Conservation (phyloP, 2,113 vertebrate species). For the Forbesichthys agassizii region DNA sequence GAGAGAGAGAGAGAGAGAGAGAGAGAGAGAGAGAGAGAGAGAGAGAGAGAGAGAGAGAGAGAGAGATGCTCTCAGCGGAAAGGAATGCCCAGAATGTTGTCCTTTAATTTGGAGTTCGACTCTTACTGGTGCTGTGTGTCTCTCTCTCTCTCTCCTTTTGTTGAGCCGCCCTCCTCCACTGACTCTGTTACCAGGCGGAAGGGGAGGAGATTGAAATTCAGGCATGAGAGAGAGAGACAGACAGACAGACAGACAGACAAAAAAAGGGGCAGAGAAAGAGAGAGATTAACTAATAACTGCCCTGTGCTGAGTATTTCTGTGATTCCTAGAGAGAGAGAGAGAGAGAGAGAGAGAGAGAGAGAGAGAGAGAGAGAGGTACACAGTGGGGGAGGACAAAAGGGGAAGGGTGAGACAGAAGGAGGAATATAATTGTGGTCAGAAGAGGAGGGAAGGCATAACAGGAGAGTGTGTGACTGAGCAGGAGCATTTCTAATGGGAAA, state of each 20-base stretch:
- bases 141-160: conserved; percentile 65
- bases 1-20: conserved; percentile 45
- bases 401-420: conserved; percentile 32
- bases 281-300: conserved; percentile 6
- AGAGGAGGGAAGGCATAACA: background rate
- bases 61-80: conserved; percentile 81
- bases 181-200: conserved; percentile 48
- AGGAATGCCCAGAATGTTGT: conserved; percentile 94
- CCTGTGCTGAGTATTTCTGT: conserved; percentile 26
- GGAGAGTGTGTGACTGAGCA: background rate
- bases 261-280: background rate
- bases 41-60: conserved; percentile 40
- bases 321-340: conserved; percentile 44
- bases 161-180: conserved; percentile 76
- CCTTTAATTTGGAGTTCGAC: conserved; percentile 89
- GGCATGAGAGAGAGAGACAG: background rate
- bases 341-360: conserved; percentile 51
- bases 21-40: conserved; percentile 24
- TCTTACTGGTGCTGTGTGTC: conserved; percentile 11
- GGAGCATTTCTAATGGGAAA: conserved; percentile 29
- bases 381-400: conserved; percentile 55
- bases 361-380: conserved; percentile 52
- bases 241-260: conserved; percentile 33
- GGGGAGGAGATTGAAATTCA: conserved; percentile 28
- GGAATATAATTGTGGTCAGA: background rate